Evolutionary conservation across 2,888 invertebrate genomes (phyloP).

Genomic region (Amphipyra tragopoginis): DNA sequence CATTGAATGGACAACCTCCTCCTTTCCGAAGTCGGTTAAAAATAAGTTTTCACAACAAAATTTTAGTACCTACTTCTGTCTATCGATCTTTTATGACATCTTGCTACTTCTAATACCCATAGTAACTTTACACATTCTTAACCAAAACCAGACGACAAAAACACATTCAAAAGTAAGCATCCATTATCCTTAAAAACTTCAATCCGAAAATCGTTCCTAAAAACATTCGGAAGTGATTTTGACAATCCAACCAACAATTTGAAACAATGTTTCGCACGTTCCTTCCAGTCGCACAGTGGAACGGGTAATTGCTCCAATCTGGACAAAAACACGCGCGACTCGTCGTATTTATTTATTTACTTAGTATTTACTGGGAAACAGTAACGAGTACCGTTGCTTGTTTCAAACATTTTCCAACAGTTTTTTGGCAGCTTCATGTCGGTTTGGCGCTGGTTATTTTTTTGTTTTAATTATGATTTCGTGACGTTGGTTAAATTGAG

Average conservation of each 20-base stretch:
- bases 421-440: constrained; percentile 54
- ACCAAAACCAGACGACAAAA: background rate
- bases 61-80: too few species aligned
- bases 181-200: constrained; percentile 19
- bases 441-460: constrained; percentile 46
- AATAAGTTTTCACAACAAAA: too few species aligned
- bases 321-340: constrained; percentile 78
- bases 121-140: background rate
- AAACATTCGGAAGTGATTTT: constrained; percentile 55
- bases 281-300: constrained; percentile 52
- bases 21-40: too few species aligned
- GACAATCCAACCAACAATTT: constrained; percentile 66
- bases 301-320: constrained; percentile 86
- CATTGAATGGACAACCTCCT: too few species aligned
- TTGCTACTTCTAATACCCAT: too few species aligned
- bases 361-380: constrained; percentile 84
- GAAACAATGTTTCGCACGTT: constrained; percentile 65
- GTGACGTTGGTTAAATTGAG: constrained; percentile 52
- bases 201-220: constrained; percentile 26
- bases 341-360: constrained; percentile 88
- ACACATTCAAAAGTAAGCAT: background rate
- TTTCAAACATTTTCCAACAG: constrained; percentile 52
- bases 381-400: constrained; percentile 70
- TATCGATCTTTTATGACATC: too few species aligned
- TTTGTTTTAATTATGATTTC: constrained; percentile 57